These are phyloP conservation scores for Artemia sp. DNA, from an alignment of 2,888 invertebrate genomes.

Conservation along the genomic window DNA sequence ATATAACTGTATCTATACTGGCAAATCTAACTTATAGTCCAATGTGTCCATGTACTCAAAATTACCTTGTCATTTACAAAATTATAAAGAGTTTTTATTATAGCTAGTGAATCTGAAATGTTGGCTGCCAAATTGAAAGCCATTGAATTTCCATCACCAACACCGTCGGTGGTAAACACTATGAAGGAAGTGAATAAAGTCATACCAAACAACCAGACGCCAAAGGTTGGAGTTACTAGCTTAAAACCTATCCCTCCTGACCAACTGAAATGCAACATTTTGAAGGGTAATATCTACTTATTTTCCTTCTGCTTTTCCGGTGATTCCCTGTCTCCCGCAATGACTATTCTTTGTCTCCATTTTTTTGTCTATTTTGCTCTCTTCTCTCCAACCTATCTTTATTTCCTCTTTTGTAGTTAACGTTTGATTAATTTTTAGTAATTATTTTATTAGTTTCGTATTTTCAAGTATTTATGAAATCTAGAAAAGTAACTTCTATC, in stretches of 20 bases:
- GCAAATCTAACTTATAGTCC: too few relatives aligned
- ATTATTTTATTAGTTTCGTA: not conserved
- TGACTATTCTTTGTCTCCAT: conserved; percentile 26
- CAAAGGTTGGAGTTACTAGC: conserved; percentile 28
- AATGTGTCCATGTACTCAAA: too few relatives aligned
- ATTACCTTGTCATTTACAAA: too few relatives aligned
- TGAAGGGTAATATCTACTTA: conserved; percentile 47
- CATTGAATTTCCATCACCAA: conserved; percentile 27
- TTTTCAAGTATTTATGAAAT: not conserved
- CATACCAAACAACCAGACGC: conserved; percentile 34
- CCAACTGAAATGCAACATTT: conserved; percentile 81
- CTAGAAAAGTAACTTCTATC: not conserved
- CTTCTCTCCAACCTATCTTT: conserved; percentile 16
- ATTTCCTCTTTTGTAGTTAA: not conserved
- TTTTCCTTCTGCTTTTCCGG: too few relatives aligned
- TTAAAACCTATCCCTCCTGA: conserved; percentile 56
- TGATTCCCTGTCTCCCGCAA: too few relatives aligned
- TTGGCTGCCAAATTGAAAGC: conserved; percentile 31
- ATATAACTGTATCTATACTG: too few relatives aligned
- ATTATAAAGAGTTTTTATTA: not conserved
- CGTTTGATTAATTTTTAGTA: not conserved
- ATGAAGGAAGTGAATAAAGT: conserved; percentile 32
- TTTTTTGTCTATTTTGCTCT: conserved; percentile 27
- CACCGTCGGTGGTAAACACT: conserved; percentile 15
- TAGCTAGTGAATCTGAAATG: conserved; percentile 25